phyloP scores from a whole-genome alignment of 1,140 invertebrate species.

The Helicoverpa armigera region DNA sequence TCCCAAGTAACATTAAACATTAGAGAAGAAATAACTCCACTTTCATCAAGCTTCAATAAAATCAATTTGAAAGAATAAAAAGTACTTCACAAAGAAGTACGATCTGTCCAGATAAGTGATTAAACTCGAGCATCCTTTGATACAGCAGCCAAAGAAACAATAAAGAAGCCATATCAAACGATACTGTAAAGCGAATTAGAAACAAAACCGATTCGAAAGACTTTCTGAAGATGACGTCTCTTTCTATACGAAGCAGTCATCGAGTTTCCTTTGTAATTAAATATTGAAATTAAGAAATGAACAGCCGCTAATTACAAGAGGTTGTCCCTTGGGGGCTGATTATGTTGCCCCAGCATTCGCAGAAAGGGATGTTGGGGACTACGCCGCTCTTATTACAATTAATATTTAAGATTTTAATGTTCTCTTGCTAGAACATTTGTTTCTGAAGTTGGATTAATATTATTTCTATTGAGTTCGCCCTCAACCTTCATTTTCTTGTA shows the following conservation, averaged over 20 bases:
- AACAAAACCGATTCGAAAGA: slow-evolving; percentile 78
- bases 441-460: slow-evolving; percentile 42
- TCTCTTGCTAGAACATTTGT: slow-evolving; percentile 37
- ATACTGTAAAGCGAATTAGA: slow-evolving; percentile 74
- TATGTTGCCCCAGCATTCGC: slow-evolving; percentile 78
- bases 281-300: slow-evolving; percentile 88
- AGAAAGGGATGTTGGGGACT: slow-evolving; percentile 77
- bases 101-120: slow-evolving; percentile 41
- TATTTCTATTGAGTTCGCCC: slow-evolving; percentile 12
- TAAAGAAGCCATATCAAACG: slow-evolving; percentile 72
- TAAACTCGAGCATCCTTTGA: slow-evolving; percentile 69
- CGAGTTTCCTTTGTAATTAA: slow-evolving; percentile 87
- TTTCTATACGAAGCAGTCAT: slow-evolving; percentile 80
- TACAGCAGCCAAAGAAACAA: slow-evolving; percentile 70
- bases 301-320: slow-evolving; percentile 87
- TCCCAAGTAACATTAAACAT: neutral
- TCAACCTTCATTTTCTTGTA: neutral
- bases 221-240: slow-evolving; percentile 85
- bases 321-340: slow-evolving; percentile 86
- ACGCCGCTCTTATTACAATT: slow-evolving; percentile 74
- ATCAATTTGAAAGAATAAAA: slow-evolving; percentile 29
- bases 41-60: slow-evolving; percentile 5
- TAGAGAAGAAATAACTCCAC: neutral
- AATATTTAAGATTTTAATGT: slow-evolving; percentile 76
- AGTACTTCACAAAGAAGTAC: slow-evolving; percentile 19